Percentiles rank a stretch among this genome's conserved stretches.
These are phyloP conservation scores for Gymnarchus niloticus DNA, from an alignment of 2,113 vertebrate genomes.

Conservation along the genomic window DNA sequence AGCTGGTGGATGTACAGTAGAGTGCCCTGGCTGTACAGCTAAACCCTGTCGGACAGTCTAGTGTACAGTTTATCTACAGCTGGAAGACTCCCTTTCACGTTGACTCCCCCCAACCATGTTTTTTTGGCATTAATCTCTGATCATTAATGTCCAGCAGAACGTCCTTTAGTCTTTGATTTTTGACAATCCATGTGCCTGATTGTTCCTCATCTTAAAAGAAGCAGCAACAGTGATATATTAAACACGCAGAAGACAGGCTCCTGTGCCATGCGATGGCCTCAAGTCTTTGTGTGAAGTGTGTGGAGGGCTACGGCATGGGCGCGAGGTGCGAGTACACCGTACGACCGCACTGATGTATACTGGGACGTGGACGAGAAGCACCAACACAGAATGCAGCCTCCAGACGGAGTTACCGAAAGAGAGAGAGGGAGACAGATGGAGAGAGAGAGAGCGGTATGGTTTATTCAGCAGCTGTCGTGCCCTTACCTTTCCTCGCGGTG, in stretches of 20 bases:
- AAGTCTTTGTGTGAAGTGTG: background rate
- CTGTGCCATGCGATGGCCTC: background rate
- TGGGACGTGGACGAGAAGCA: too few species aligned
- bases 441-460: background rate
- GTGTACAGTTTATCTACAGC: background rate
- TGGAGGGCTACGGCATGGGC: background rate
- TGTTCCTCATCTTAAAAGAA: background rate
- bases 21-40: background rate
- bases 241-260: background rate
- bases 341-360: background rate
- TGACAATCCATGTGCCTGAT: background rate
- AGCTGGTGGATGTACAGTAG: background rate
- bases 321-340: background rate
- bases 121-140: background rate
- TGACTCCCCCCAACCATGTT: background rate
- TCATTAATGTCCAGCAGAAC: background rate
- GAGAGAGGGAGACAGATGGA: background rate
- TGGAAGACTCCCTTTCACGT: background rate
- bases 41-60: background rate
- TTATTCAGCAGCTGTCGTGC: background rate
- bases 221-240: background rate
- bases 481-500: background rate
- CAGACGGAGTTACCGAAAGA: background rate
- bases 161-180: background rate
- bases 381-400: background rate